Conservation (phyloP, 1,140 invertebrate genomes). For the Achroia grisella region DNA sequence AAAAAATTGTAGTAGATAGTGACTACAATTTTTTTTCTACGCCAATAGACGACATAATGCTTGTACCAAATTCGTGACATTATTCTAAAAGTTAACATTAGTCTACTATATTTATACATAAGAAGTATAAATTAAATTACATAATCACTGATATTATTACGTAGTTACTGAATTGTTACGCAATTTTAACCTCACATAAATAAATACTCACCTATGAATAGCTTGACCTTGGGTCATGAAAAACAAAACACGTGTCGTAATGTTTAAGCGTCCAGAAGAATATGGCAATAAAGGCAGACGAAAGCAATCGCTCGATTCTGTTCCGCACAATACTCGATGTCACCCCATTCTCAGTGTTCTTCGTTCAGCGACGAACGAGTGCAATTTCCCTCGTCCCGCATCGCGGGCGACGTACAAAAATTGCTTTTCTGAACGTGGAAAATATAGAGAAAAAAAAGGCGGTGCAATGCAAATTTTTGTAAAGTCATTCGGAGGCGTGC, state of each 20-base stretch:
- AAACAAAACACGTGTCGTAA: conserved; percentile 10
- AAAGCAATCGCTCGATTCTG: conserved; percentile 54
- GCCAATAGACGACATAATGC: too few relatives aligned
- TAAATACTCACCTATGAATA: too few relatives aligned
- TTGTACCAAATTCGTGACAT: too few relatives aligned
- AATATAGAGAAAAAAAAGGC: conserved; percentile 62
- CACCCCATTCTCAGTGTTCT: conserved; percentile 53
- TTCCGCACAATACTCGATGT: conserved; percentile 43
- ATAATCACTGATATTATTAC: too few relatives aligned
- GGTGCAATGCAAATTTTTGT: conserved; percentile 69
- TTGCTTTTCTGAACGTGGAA: conserved; percentile 69
- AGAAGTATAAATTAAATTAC: too few relatives aligned
- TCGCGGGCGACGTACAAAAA: conserved; percentile 68
- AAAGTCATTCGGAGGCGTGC: conserved; percentile 69
- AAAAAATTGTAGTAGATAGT: too few relatives aligned
- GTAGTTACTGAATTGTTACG: too few relatives aligned
- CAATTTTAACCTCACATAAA: too few relatives aligned
- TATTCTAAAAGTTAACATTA: too few relatives aligned
- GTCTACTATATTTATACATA: too few relatives aligned
- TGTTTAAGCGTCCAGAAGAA: conserved; percentile 39
- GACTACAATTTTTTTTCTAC: too few relatives aligned
- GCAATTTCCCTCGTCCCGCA: conserved; percentile 68
- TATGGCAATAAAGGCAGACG: conserved; percentile 43
- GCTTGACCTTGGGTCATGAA: not conserved
- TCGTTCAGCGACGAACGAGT: conserved; percentile 36